Evolutionary conservation across 1,140 invertebrate species (phyloP).

Genomic region (Schlechtendalia chinensis): DNA sequence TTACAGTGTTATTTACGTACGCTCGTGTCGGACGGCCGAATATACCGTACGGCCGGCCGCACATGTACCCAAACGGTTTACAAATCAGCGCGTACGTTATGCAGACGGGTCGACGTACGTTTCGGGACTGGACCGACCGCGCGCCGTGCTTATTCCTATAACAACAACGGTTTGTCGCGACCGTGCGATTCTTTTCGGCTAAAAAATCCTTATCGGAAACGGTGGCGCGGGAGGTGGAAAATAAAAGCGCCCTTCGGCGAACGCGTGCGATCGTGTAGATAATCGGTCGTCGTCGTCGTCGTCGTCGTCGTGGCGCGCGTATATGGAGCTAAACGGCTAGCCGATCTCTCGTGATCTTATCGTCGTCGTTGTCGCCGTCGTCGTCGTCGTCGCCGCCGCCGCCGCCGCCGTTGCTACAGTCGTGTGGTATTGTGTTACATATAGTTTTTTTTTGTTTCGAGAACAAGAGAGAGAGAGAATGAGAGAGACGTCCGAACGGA

Average conservation of each 20-base stretch:
- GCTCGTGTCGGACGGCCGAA: too few relatives aligned
- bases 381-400: neutral
- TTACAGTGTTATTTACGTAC: too few relatives aligned
- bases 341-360: conserved; percentile 24
- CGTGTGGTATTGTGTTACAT: neutral
- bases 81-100: too few relatives aligned
- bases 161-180: too few relatives aligned
- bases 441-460: neutral
- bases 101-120: too few relatives aligned
- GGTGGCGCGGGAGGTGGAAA: neutral
- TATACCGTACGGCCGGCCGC: too few relatives aligned
- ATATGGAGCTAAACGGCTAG: neutral
- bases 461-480: neutral
- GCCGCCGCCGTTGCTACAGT: neutral
- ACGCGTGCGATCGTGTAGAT: neutral
- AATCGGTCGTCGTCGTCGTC: too few relatives aligned
- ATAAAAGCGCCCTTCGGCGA: neutral
- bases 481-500: neutral
- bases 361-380: conserved; percentile 5
- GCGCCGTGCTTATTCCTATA: too few relatives aligned
- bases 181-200: too few relatives aligned
- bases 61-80: too few relatives aligned
- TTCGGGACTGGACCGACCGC: too few relatives aligned
- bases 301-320: neutral
- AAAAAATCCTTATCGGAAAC: too few relatives aligned